Percentiles rank a stretch among this genome's conserved stretches.
Evolutionary conservation across 1,140 invertebrate genomes (phyloP).

Genomic region (Aphaenogaster ashmeadi): DNA sequence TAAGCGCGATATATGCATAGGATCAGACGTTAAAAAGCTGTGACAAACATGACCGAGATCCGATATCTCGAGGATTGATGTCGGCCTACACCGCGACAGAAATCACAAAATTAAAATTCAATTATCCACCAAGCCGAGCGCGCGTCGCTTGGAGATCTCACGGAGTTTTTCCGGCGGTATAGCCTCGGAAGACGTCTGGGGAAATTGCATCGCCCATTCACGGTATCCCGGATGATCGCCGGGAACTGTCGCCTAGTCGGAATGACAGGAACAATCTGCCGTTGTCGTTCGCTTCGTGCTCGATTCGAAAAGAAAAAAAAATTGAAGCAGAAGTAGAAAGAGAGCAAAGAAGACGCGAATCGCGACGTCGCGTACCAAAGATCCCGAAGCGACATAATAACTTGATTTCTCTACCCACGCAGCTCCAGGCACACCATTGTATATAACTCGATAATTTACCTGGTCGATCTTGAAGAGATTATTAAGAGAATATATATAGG

Average conservation of each 20-base stretch:
- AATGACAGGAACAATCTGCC: slow-evolving; percentile 80
- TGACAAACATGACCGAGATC: slow-evolving; percentile 64
- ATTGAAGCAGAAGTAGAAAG: slow-evolving; percentile 13
- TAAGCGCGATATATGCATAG: background rate
- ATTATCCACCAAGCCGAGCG: slow-evolving; percentile 75
- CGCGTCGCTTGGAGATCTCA: slow-evolving; percentile 69
- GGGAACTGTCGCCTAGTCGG: slow-evolving; percentile 72
- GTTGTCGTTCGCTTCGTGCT: slow-evolving; percentile 77
- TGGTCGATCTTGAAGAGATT: slow-evolving; percentile 37
- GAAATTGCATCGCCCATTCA: slow-evolving; percentile 78
- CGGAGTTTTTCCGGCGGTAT: slow-evolving; percentile 67
- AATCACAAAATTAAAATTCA: slow-evolving; percentile 81
- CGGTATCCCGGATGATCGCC: slow-evolving; percentile 75
- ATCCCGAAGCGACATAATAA: slow-evolving; percentile 50
- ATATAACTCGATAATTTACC: slow-evolving; percentile 47
- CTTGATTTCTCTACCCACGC: slow-evolving; percentile 46
- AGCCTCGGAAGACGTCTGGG: slow-evolving; percentile 73
- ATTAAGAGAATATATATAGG: slow-evolving; percentile 23
- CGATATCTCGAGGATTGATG: slow-evolving; percentile 76
- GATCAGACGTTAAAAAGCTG: slow-evolving; percentile 27
- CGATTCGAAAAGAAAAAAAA: slow-evolving; percentile 66
- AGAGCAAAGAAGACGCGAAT: slow-evolving; percentile 50
- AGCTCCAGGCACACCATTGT: background rate
- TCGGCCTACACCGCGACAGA: slow-evolving; percentile 61
- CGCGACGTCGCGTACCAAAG: slow-evolving; percentile 33